A percentile compares a stretch with the other conserved stretches of the same genome.
phyloP scores from a whole-genome alignment of 2,888 invertebrate species.

The Pachycephus smyrnensis region DNA sequence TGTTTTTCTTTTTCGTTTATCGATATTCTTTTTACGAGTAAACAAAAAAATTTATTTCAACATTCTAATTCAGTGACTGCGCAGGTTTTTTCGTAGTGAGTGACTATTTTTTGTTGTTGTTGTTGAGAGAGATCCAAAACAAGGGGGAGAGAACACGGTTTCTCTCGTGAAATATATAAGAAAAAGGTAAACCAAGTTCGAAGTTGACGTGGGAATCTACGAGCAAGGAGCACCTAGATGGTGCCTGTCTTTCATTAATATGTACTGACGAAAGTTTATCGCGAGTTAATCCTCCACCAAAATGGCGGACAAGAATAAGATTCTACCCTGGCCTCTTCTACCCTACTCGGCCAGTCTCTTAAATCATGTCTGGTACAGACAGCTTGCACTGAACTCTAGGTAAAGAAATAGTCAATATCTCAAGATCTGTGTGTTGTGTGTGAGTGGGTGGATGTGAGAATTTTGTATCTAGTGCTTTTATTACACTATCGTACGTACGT shows the following conservation, averaged over 20 bases:
- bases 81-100: neutral
- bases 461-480: neutral
- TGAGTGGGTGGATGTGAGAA: neutral
- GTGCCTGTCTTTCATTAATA: conserved; percentile 20
- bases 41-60: neutral
- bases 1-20: neutral
- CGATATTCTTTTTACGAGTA: neutral
- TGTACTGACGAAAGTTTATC: conserved; percentile 31
- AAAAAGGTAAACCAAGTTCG: neutral
- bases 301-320: conserved; percentile 64
- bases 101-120: neutral
- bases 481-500: neutral
- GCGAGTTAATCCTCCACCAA: conserved; percentile 30
- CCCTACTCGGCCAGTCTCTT: conserved; percentile 60
- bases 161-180: neutral
- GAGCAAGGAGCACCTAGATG: neutral
- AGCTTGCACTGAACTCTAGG: conserved; percentile 49
- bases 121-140: neutral
- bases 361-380: conserved; percentile 64
- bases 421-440: neutral
- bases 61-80: neutral
- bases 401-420: conserved; percentile 12
- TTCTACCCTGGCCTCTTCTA: conserved; percentile 60
- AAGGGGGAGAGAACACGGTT: conserved; percentile 5
- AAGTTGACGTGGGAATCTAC: neutral